These are phyloP conservation scores for Aspidiotus rigidus DNA, from an alignment of 2,888 invertebrate genomes.

Conservation along the genomic window DNA sequence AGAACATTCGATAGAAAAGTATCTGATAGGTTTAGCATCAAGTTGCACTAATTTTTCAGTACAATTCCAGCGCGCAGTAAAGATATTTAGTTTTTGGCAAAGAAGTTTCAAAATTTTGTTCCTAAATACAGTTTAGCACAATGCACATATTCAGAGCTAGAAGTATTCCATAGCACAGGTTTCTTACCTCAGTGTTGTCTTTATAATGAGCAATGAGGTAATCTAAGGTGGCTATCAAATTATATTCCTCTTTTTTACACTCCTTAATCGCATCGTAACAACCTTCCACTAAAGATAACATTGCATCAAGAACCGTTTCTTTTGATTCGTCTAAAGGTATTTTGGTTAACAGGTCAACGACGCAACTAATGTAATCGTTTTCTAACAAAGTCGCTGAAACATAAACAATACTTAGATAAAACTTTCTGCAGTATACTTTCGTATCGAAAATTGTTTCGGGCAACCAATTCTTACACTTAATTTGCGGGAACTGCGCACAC, in stretches of 20 bases:
- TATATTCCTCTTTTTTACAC: constrained; percentile 26
- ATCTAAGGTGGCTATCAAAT: constrained; percentile 20
- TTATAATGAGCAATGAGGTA: constrained; percentile 20
- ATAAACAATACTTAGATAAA: neutral
- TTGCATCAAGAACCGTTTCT: constrained; percentile 25
- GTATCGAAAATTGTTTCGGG: neutral
- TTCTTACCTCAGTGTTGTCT: constrained; percentile 23
- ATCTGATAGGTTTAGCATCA: no score
- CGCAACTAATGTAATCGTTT: constrained; percentile 18
- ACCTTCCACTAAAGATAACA: constrained; percentile 22
- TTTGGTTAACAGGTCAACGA: constrained; percentile 18
- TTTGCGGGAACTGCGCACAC: constrained; percentile 23
- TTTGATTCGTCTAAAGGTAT: constrained; percentile 28
- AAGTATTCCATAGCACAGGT: neutral
- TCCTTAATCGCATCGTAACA: constrained; percentile 24
- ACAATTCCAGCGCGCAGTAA: no score
- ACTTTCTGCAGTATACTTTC: neutral
- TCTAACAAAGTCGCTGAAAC: constrained; percentile 20
- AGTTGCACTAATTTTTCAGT: no score
- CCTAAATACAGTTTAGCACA: no score
- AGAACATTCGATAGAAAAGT: no score
- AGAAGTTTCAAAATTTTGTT: no score
- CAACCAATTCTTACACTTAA: constrained; percentile 23
- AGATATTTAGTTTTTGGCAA: no score
- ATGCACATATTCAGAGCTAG: neutral